Evolutionary conservation across 2,797 vertebrate species (phyloP), one percentile per base, ranked within the genome.

Genomic region (Alcedo atthis): DNA sequence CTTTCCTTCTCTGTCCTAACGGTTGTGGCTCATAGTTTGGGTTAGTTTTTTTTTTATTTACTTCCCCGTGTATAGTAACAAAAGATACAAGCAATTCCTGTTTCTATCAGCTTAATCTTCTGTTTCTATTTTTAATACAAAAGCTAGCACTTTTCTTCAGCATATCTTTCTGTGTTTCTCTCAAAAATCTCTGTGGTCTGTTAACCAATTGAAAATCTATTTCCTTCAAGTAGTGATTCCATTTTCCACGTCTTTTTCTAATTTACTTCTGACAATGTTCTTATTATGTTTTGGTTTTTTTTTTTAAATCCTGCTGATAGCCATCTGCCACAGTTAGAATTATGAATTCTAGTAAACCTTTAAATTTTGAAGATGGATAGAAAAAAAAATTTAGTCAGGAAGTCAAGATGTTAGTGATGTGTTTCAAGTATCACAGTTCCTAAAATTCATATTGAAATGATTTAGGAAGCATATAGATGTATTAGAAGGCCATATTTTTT

Each of bases 181-280:
- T 85, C 22, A 32, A 17, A 85, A 83, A 74, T 81, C 79, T 90
- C 87, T 64, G 32, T 77, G 32, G 81, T 45, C n/a, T 28, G 82
- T 71, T 58, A 87, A 53, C 35, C 22, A 89, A 63, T 12, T 90
- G 78, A 90, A 92, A 90, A 86, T 54, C 74, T 73, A 79, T 93
- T 95, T 91, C 26, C 55, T 90, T 84, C 55, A 73, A 84, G 40
- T 26, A 57, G 54, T 48, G 49, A 83, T 87, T 86, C 46, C 84
- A 15, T 92, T 93, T 95, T 90, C 75, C 12, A 63, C 74, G 57
- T 61, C 61, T 68, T n/a, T 13, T 54, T 85, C 61, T 82, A 82
- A 90, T 90, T 74, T 24, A 40, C 24, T 21, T 76, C 64, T 77
- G n/a, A 81, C 48, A 80, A 78, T 57, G 28, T 71, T 87, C 61